Base-by-base conservation (phyloP, 2,888 invertebrate genomes). In the Parnassius apollo region DNA sequence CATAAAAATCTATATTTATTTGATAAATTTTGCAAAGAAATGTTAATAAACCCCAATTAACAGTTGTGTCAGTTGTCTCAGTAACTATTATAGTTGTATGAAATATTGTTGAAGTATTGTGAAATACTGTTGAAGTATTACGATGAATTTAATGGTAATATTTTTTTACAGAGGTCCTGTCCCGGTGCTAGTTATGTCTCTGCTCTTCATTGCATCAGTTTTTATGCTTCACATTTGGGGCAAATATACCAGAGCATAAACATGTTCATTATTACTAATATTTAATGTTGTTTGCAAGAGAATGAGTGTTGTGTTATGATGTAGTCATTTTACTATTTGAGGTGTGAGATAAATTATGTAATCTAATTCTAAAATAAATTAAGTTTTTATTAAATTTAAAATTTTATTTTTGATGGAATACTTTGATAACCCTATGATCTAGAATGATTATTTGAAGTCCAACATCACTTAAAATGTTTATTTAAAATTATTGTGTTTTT, bases 221-320 rank as follows among this genome's bases (percentile, higher is more conserved):
- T 99, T 99, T 88, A 98, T 99, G 98, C 94, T 99, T 71, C 99
- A 99, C 93, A 99, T 99, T 85, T 99, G 99, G 99, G 99, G 99
- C 85, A 99, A 99, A 94, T 98, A 98, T 88, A 98, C 97, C 69
- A 94, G 98, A 80, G 95, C 96, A 77, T 91, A 81, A 85, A 67
- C 18, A 18, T 46, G 4, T 46, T 11, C 4, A n/a, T 46, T 46
- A 2, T n/a, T n/a, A 12, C 7, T 46, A 42, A 42, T 56, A 62
- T 61, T 53, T 57, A 61, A 55, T 46, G 51, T 57, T 61, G 52
- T 53, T 61, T 62, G 53, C 51, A n/a, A 68, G 64, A 66, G 64
- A 68, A 66, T 67, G 67, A 63, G 68, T 68, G 70, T 67, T 66
- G 18, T 60, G 18, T 35, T 35, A 59, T 53, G 42, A 44, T 42